phyloP scores from a whole-genome alignment of 2,888 invertebrate species.

The Hirtodrosophila cameraria region DNA sequence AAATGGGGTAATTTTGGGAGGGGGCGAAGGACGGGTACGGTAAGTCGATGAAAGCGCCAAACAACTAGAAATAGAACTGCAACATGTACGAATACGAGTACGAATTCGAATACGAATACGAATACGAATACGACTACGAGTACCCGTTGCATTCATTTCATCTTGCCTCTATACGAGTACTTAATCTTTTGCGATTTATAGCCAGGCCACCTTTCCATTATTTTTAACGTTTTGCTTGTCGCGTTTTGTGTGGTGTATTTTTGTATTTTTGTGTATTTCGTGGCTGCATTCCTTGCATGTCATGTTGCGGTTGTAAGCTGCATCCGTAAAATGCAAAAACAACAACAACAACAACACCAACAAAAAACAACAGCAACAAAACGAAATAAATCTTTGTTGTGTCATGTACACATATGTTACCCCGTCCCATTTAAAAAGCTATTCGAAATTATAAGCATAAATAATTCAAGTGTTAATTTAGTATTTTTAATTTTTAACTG shows the following conservation, averaged over 20 bases:
- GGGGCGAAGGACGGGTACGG: not conserved
- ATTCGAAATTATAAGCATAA: no score
- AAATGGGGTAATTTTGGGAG: not conserved
- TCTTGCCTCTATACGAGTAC: conserved; percentile 45
- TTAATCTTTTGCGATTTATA: conserved; percentile 75
- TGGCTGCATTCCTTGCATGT: conserved; percentile 60
- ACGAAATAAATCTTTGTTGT: not conserved
- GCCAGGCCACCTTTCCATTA: conserved; percentile 62
- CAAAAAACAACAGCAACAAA: not conserved
- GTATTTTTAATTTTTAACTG: no score
- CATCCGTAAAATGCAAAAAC: conserved; percentile 28
- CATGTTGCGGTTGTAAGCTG: conserved; percentile 46
- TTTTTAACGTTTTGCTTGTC: conserved; percentile 58
- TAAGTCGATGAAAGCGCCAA: conserved; percentile 54
- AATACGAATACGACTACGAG: no score
- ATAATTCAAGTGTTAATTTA: no score
- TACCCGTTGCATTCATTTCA: conserved; percentile 16
- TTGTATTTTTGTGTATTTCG: conserved; percentile 20
- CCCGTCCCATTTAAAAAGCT: no score
- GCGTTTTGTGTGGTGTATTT: conserved; percentile 19
- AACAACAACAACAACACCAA: not conserved
- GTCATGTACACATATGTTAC: no score
- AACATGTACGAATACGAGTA: conserved; percentile 36
- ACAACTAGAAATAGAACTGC: conserved; percentile 71
- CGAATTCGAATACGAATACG: no score